Evolutionary conservation across 2,888 invertebrate species (phyloP), one percentile per base, ranked within the genome.

Genomic region (Brachyopa scutellaris): DNA sequence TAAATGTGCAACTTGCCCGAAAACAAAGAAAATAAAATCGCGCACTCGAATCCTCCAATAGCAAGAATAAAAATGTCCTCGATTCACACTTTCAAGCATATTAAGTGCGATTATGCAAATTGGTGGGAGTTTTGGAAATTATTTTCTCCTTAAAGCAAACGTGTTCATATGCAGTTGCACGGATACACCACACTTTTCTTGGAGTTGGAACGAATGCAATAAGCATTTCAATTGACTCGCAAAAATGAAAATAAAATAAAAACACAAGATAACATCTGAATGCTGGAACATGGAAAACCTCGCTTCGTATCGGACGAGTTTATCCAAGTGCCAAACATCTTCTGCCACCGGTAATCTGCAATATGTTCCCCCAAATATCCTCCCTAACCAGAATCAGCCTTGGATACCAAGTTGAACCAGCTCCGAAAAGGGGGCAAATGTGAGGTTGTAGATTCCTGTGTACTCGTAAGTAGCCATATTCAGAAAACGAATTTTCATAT

Each of bases 21-120:
- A 53, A 72, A 31, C 31, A 29, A 15, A 2, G 57, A 53, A 66
- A 67, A 69, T 57, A 19, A 45, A 29, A 38, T 38, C 29, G 55
- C 23, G 33, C 19, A 17, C 61, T 33, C n/a, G 4, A 29, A 42
- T 17, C 13, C n/a, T 11, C 36, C 3, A 13, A 49, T 13, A 33
- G 15, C 15, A 36, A 26, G n/a, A n/a, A 26, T 26, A 36, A 47
- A 51, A 42, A 64, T 57, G 64, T 73, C 47, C 38, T 40, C 47
- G 31, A 62, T 72, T 62, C 51, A 53, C 72, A 53, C 42, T 53
- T 53, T 19, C n/a, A 23, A 73, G 45, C 38, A 53, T 64, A 72
- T 72, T 78, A 66, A 78, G 72, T 36, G 47, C 42, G 51, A 66
- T 66, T 72, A 72, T 72, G 62, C 17, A 72, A 72, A 59, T 66